A percentile compares a stretch with the other conserved stretches of the same genome.
Conservation (phyloP, 2,113 vertebrate genomes). For the Tachysurus vachellii region DNA sequence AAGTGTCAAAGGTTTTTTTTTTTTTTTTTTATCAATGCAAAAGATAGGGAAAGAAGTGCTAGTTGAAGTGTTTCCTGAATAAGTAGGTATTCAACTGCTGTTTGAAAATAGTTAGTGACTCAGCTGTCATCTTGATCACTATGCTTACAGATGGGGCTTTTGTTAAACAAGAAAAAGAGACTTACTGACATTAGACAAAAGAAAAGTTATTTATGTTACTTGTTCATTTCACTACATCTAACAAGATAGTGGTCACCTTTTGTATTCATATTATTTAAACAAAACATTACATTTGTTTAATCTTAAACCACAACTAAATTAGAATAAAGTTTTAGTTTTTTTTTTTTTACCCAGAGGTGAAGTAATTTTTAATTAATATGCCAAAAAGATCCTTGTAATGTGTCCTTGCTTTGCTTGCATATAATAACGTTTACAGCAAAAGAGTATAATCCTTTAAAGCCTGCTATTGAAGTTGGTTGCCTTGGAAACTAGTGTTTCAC, state of each 20-base stretch:
- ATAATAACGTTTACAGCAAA: not conserved
- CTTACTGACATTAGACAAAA: not conserved
- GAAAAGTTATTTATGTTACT: not conserved
- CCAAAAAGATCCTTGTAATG: not conserved
- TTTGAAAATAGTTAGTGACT: too few species aligned
- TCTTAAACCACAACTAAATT: not conserved
- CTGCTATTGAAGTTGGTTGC: not conserved
- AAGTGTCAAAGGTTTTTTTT: too few species aligned
- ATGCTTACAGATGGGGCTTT: not conserved
- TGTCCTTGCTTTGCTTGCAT: not conserved
- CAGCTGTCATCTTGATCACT: not conserved
- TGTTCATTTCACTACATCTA: not conserved
- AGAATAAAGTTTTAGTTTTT: not conserved
- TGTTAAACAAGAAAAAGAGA: not conserved
- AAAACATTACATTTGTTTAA: not conserved
- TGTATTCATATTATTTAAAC: not conserved
- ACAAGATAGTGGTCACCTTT: not conserved
- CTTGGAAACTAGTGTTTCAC: slow-evolving; percentile 13
- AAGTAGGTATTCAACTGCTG: too few species aligned
- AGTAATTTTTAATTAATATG: not conserved
- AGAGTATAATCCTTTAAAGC: not conserved
- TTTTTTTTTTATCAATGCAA: too few species aligned
- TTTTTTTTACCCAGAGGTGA: not conserved
- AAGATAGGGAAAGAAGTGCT: too few species aligned
- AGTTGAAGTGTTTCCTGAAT: too few species aligned